Base-by-base conservation (phyloP, 2,888 invertebrate species). In the Sussaba pulchella region DNA sequence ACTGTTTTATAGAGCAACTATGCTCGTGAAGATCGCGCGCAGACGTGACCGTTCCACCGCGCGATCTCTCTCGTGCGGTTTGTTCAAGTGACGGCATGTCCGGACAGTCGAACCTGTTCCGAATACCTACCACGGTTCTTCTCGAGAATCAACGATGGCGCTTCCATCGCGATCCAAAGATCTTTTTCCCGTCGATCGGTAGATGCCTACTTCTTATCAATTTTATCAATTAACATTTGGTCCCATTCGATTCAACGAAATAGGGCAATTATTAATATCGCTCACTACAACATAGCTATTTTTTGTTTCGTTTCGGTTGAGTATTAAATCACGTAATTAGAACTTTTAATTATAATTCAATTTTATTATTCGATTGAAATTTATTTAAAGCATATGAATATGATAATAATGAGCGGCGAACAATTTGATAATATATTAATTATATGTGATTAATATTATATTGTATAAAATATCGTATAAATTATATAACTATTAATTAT, bases 51-150 rank as follows among this genome's bases (percentile, higher is more conserved):
- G 52, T 36, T 66, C 52, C 45, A 47, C 26, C 45, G 70, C 26
- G 9, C 64, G 70, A 31, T 43, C 71, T 50, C 71, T 77, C 71
- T 43, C 72, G 64, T 50, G 79, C 78, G 84, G 82, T 82, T 84
- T 78, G 77, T 81, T 82, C 79, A 83, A 80, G 83, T 80, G 79
- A 74, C 76, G 87, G 87, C 82, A 88, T 87, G 88, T 84, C 85
- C 77, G 71, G 86, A 83, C 87, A 85, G 85, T 88, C 89, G 87
- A 88, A 88, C 88, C 87, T 88, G 89, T 89, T 90, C 89, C 87
- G 87, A 89, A 89, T 89, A 88, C 88, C 88, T 73, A 69, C 36
- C 41, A 19, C 63, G 78, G 80, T 87, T 83, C 24, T 5, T 31
- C 41, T n/a, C 24, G 24, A 24, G 8, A 50, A n/a, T 71, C 79